phyloP scores from a whole-genome alignment of 1,140 invertebrate species.

The Dryas iulia region DNA sequence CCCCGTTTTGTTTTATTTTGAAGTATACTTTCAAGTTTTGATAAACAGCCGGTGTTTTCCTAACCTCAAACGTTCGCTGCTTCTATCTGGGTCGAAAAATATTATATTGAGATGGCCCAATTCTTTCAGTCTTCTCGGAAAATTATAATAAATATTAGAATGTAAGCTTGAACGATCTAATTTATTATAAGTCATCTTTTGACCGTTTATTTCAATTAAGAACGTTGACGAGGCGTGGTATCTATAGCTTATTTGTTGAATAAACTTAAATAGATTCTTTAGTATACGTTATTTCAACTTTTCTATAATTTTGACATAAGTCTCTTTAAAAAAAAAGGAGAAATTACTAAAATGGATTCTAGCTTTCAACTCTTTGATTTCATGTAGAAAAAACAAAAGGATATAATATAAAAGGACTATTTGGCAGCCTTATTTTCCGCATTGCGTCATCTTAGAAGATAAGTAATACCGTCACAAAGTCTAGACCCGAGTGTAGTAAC shows the following conservation, averaged over 20 bases:
- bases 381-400: not conserved
- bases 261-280: not conserved
- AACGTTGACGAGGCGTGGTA: too few relatives aligned
- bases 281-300: not conserved
- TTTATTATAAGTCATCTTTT: not conserved
- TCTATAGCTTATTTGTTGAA: too few relatives aligned
- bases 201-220: too few relatives aligned
- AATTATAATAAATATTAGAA: not conserved
- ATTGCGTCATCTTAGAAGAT: constrained; percentile 41
- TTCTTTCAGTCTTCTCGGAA: constrained; percentile 14
- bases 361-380: not conserved
- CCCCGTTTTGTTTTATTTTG: constrained; percentile 38
- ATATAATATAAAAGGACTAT: not conserved
- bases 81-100: constrained; percentile 27
- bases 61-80: constrained; percentile 36
- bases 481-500: constrained; percentile 34
- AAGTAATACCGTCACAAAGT: constrained; percentile 27
- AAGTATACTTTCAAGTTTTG: constrained; percentile 37
- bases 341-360: not conserved
- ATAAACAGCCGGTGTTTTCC: constrained; percentile 41
- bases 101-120: constrained; percentile 22
- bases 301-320: not conserved
- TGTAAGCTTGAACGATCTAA: not conserved
- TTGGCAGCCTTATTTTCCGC: constrained; percentile 31
- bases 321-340: not conserved